Evolutionary conservation across 2,113 vertebrate genomes (phyloP), one percentile per base, ranked within the genome.

Genomic region (Danio rerio): DNA sequence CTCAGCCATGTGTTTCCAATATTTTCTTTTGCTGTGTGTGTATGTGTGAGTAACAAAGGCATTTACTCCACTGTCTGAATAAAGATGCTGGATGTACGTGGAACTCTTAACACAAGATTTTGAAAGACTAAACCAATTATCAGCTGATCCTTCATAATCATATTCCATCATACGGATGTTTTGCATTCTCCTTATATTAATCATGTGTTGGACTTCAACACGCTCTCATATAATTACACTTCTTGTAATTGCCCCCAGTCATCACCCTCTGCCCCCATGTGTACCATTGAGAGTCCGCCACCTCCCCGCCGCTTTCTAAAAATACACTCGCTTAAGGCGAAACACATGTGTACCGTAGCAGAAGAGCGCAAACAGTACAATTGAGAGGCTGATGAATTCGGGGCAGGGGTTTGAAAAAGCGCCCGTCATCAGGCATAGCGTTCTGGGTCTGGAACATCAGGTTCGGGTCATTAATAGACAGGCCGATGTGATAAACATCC

Each of bases 291-390:
- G 55, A 81, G 76, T 66, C 72, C 61, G n/a, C 50, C 81, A 77
- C 56, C 79, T 68, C 69, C 62, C 18, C 59, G 53, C 61, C 42
- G 71, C 81, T 78, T 83, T 53, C 86, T 87, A 87, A 85, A 87
- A 87, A 87, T 87, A 87, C 50, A 49, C 50, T 21, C 9, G 55
- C 71, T 72, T 82, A 78, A 87, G 74, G 69, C 78, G 69, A 84
- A 87, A 80, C 84, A 87, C 82, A 66, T 87, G 86, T 87, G 78
- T 59, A 65, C 53, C 21, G 74, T 82, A 81, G 74, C 75, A 43
- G 77, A 83, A 85, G 81, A 75, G 72, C 12, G 53, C 66, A 83
- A 72, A 81, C 61, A 61, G 49, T 77, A 49, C 74, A 74, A 63
- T 55, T 63, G 78, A 78, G 83, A 81, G 43, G 69, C 47, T 55